Evolutionary conservation across 2,113 vertebrate genomes (phyloP), one percentile per base, ranked within the genome.

Genomic region (Macquaria ambigua): DNA sequence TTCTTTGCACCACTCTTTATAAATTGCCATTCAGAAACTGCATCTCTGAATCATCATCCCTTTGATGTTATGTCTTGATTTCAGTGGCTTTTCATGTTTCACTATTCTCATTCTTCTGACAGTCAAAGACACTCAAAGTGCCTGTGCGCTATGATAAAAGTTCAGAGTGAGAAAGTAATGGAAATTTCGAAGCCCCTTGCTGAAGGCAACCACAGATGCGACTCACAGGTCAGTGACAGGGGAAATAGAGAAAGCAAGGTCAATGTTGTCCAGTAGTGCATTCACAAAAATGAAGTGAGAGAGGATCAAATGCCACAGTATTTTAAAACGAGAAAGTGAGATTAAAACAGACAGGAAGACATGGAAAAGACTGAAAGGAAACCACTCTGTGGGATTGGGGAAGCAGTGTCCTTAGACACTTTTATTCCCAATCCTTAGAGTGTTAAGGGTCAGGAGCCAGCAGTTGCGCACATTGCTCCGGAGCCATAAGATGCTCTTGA

Each of bases 31-130:
- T 75, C 18, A n/a, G 48, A 81, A 77, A 71, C 77, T 66, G 81
- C 75, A 73, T 84, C 71, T 85, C 53, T 81, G 70, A 86, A 84
- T 81, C 85, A 84, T 79, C 28, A 23, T 46, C 63, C 43, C 56
- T 90, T 87, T 86, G 87, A 90, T 82, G 80, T 83, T 9, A 16
- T 21, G 59, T 75, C 79, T 79, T 84, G 64, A 90, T 86, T 81
- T 77, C 77, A 92, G 87, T 84, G 79, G 67, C 77, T 88, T 90
- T 90, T 87, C 73, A 31, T 92, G 91, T 92, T 86, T 79, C 77
- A 72, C 82, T 73, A 73, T 75, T 48, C 75, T 80, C 79, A 74
- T 89, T 58, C n/a, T 55, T 70, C 62, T 63, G 46, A 87, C 67
- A 75, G 79, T 84, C 41, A 53, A 56, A 85, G 82, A 80, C 82